These are phyloP conservation scores for Gastrophryne carolinensis DNA, from an alignment of 2,797 vertebrate genomes.

Conservation along the genomic window DNA sequence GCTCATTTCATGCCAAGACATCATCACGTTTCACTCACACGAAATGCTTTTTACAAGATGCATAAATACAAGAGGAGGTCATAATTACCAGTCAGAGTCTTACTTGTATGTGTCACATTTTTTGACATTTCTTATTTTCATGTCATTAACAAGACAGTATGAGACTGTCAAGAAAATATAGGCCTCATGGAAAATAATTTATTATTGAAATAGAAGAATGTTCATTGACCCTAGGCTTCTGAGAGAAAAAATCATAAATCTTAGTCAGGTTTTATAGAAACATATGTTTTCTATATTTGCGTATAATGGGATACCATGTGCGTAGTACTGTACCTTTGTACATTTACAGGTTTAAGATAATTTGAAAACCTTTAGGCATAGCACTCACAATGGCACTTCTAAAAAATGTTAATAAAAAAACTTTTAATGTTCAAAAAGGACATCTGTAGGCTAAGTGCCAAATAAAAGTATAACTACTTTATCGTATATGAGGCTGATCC, in stretches of 20 bases:
- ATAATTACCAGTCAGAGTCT: constrained; percentile 24
- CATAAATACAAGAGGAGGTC: constrained; percentile 4
- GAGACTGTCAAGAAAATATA: constrained; percentile 26
- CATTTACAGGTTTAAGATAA: too few species aligned
- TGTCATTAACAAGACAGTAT: constrained; percentile 25
- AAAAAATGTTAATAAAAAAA: too few species aligned
- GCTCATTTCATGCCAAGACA: constrained; percentile 23
- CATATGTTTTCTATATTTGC: neutral
- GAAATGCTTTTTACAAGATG: constrained; percentile 26
- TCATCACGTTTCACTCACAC: constrained; percentile 29
- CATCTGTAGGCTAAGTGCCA: too few species aligned
- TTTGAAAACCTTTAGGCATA: too few species aligned
- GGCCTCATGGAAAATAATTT: neutral
- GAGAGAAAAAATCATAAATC: neutral
- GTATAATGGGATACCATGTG: neutral
- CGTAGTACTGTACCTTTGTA: too few species aligned
- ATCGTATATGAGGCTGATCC: too few species aligned
- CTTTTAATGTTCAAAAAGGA: too few species aligned
- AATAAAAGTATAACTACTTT: too few species aligned
- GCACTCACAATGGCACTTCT: neutral
- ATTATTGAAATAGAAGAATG: neutral
- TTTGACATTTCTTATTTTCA: constrained; percentile 29
- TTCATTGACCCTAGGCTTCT: neutral
- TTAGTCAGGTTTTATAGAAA: neutral
- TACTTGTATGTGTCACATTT: constrained; percentile 37